These are phyloP conservation scores for Catostomus latipinnis DNA, from an alignment of 2,797 vertebrate species.

Conservation along the genomic window DNA sequence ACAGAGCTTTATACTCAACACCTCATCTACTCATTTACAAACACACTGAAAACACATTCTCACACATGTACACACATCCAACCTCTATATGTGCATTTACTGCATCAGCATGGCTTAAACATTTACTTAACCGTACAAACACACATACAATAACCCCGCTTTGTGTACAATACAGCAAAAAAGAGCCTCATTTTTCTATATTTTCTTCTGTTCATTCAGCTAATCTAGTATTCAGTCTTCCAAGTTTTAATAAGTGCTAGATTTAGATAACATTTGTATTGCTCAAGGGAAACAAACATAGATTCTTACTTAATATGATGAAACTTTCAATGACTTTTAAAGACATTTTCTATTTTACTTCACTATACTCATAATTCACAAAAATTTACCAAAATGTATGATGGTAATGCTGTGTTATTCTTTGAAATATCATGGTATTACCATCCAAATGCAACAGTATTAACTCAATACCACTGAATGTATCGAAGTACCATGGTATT, in stretches of 20 bases:
- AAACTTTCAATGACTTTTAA: no score
- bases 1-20: slow-evolving; percentile 42
- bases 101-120: background rate
- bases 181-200: background rate
- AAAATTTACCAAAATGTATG: no score
- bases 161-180: background rate
- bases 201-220: background rate
- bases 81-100: slow-evolving; percentile 48
- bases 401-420: no score
- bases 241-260: background rate
- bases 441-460: no score
- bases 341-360: no score
- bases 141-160: background rate
- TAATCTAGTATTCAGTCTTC: background rate
- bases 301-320: no score
- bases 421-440: no score
- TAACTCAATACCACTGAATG: no score
- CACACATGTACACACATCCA: background rate
- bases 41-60: slow-evolving; percentile 11
- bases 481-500: no score
- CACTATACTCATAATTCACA: no score
- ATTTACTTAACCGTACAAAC: slow-evolving; percentile 1
- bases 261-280: background rate
- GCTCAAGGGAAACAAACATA: background rate
- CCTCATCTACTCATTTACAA: slow-evolving; percentile 19